phyloP scores from a whole-genome alignment of 1,140 invertebrate genomes.

The Formica selysi region DNA sequence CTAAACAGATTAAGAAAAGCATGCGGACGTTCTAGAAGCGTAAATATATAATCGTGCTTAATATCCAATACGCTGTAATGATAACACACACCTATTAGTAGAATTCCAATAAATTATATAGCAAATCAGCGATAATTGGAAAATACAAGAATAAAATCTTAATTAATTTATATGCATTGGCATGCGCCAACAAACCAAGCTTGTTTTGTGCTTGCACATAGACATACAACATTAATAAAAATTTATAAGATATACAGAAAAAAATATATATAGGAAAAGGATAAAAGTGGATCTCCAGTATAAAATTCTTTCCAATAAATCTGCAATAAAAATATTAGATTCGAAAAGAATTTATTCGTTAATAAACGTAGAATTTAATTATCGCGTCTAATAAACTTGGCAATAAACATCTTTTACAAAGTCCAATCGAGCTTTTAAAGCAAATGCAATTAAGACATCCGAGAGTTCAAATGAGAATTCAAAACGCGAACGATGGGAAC shows the following conservation, averaged over 20 bases:
- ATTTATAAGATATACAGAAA: not conserved
- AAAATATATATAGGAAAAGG: not conserved
- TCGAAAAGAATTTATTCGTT: not conserved
- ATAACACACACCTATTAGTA: conserved; percentile 20
- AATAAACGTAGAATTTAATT: conserved; percentile 21
- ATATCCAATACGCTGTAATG: not conserved
- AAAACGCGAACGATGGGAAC: not conserved
- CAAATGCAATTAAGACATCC: conserved; percentile 2
- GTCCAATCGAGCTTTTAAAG: not conserved
- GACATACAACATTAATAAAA: not conserved
- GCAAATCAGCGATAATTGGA: not conserved
- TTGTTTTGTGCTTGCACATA: not conserved
- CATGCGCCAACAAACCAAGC: not conserved
- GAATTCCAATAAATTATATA: conserved; percentile 13
- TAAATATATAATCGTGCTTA: conserved; percentile 24
- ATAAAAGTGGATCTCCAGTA: conserved; percentile 3
- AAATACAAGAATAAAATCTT: conserved; percentile 12
- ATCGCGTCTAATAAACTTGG: not conserved
- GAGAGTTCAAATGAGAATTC: not conserved
- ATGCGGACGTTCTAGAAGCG: not conserved
- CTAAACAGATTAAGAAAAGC: not conserved
- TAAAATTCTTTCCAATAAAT: too few relatives aligned
- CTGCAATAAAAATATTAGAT: not conserved
- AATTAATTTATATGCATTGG: conserved; percentile 7
- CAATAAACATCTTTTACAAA: not conserved